These are phyloP conservation scores for Maniola hyperantus DNA, from an alignment of 2,888 invertebrate species.

Conservation along the genomic window DNA sequence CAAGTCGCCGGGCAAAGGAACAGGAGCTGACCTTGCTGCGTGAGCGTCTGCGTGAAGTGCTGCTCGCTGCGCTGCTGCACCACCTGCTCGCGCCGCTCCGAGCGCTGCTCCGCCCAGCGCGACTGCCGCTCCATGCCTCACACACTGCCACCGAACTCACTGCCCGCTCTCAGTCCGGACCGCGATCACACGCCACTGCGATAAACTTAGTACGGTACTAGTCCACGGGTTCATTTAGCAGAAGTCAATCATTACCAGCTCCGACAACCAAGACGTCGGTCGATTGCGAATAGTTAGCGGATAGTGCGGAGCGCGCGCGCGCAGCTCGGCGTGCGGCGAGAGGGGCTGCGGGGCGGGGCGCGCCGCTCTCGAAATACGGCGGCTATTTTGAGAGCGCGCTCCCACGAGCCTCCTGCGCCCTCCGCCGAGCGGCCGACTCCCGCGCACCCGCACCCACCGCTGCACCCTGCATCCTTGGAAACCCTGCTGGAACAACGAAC, in stretches of 20 bases:
- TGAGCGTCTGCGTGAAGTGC: constrained; percentile 90
- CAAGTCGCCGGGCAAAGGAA: constrained; percentile 15
- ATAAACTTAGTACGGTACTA: constrained; percentile 68
- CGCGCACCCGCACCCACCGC: not conserved
- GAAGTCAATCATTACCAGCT: constrained; percentile 90
- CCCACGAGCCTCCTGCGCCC: constrained; percentile 55
- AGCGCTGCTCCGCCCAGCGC: constrained; percentile 76
- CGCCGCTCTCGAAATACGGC: constrained; percentile 76
- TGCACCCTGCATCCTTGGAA: not conserved
- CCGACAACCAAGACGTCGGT: constrained; percentile 94
- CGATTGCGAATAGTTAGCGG: constrained; percentile 96
- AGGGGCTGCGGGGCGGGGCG: constrained; percentile 59
- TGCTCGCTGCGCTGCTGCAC: constrained; percentile 85
- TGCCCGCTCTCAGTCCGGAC: constrained; percentile 73
- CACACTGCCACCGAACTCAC: constrained; percentile 70
- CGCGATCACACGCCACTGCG: constrained; percentile 75
- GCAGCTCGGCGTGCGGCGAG: constrained; percentile 73
- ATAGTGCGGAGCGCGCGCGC: constrained; percentile 84
- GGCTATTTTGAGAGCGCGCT: constrained; percentile 77
- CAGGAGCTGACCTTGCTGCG: constrained; percentile 86
- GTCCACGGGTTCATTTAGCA: constrained; percentile 85
- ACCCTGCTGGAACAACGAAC: too few relatives aligned
- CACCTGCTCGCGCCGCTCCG: constrained; percentile 58
- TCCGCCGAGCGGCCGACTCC: constrained; percentile 20
- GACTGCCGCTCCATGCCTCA: constrained; percentile 90